Base-by-base conservation (phyloP, 2,797 vertebrate genomes). In the Epinephelus malabaricus region DNA sequence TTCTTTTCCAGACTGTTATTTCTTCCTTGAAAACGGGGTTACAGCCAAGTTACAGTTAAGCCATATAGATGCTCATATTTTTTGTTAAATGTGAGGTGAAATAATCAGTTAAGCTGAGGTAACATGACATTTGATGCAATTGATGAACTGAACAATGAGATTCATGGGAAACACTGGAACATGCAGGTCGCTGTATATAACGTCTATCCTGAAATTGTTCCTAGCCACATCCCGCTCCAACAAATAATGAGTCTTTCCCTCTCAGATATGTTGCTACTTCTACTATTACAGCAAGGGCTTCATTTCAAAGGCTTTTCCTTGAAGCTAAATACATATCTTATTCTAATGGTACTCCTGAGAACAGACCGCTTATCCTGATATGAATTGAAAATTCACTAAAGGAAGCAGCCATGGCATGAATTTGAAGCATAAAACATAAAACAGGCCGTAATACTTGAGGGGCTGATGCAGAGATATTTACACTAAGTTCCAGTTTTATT, bases 271-370 rank as follows among this genome's bases (percentile, higher is more conserved):
- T 81, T 78, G 70, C 74, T 85, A 30, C 85, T 74, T 85, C 78
- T 86, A 62, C 78, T 78, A 74, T 79, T 81, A 78, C 66, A 62
- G 86, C 51, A 4, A 85, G 81, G 77, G 73, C 85, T 88, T 84
- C 71, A 73, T 92, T 89, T 92, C 84, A 90, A 92, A 92, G 87
- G 82, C 78, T 89, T 89, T 92, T 92, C 90, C 90, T 92, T 89
- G 83, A 92, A 91, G 91, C 91, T 91, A 92, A 93, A 92, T 89
- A 92, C 89, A 88, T 88, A 83, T 92, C 88, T 90, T 86, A 88
- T 92, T 92, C 87, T 93, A 93, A 93, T 92, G 88, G 82, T 65
- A 88, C 92, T 91, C 88, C 86, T 76, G 90, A 94, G 92, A 87
- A 89, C 82, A 78, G 74, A 81, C 73, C 69, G 72, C 86, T 89